Base-by-base conservation (phyloP, 2,888 invertebrate species). In the Pollenia griseotomentosa region DNA sequence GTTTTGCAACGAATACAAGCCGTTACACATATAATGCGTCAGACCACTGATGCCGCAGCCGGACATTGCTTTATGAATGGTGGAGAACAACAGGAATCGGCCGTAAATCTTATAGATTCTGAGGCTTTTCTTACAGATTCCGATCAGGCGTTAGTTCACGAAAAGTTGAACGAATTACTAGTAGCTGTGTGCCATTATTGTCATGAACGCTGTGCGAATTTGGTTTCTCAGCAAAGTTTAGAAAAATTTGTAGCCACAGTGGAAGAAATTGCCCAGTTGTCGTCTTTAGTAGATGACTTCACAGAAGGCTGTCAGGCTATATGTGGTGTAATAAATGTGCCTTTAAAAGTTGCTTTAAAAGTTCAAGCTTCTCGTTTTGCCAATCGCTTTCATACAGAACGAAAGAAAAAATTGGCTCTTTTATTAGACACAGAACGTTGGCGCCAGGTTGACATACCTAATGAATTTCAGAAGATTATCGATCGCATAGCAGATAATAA, bases 381-480 rank as follows among this genome's bases (percentile, higher is more conserved):
- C 74, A 97, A 97, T 91, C 96, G 96, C 90, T 98, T 99, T 93
- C 99, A 99, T 93, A 95, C 96, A 57, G 98, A 98, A 91, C 95
- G 97, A 65, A 97, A 97, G 93, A 96, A 95, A 74, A 98, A 98
- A 93, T 94, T 99, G 77, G 96, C 96, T 59, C 93, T 97, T 86
- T 95, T 98, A 53, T 94, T 99, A 63, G 99, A 99, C 92, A 96
- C 96, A 88, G 99, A 99, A 93, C 94, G 97, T 85, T 99, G 99
- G 99, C 98, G 97, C 91, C 96, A 97, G 90, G 97, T 98, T 6
- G 98, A 98, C 90, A 97, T 99, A 73, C 97, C 98, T 0, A 94
- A 95, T 88, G 97, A 98, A 92, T 97, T 99, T 92, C 99, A 99
- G 94, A 95, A 95, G 89, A 95, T 98, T 85, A 96, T 98, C 51